phyloP scores from a whole-genome alignment of 2,797 vertebrate species.

The Morelia viridis region DNA sequence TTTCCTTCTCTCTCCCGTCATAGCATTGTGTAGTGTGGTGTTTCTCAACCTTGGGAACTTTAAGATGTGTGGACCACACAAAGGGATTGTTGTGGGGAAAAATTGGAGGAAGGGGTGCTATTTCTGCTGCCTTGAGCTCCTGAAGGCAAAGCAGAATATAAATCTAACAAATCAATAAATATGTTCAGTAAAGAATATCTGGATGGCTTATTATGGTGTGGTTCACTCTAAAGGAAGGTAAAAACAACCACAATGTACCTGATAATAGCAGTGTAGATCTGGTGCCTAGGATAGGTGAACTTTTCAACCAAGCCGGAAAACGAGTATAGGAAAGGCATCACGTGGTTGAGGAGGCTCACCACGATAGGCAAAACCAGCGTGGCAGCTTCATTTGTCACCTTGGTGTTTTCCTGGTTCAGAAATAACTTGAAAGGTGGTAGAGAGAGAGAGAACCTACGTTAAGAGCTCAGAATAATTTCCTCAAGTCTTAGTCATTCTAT shows the following conservation, averaged over 20 bases:
- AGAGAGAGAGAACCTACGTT: not conserved
- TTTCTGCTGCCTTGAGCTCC: too few relatives aligned
- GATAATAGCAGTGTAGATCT: conserved; percentile 82
- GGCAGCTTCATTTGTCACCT: conserved; percentile 73
- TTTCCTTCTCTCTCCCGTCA: not conserved
- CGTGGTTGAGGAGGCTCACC: conserved; percentile 85
- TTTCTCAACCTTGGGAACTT: too few relatives aligned
- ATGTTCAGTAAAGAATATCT: not conserved
- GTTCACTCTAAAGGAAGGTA: not conserved
- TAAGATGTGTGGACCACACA: not conserved
- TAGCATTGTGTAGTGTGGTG: not conserved
- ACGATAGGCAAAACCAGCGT: conserved; percentile 86
- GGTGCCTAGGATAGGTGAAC: conserved; percentile 79
- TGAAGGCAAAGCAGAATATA: too few relatives aligned
- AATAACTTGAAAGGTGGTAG: conserved; percentile 48
- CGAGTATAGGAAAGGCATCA: conserved; percentile 85
- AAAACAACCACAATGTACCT: conserved; percentile 72
- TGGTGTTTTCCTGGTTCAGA: conserved; percentile 22
- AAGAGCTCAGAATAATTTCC: not conserved
- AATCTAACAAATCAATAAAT: too few relatives aligned
- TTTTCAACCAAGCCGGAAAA: conserved; percentile 84
- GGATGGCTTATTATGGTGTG: not conserved
- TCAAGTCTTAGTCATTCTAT: not conserved
- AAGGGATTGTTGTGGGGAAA: not conserved
- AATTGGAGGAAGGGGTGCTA: not conserved